Conservation (phyloP, 2,797 vertebrate genomes). For the Notolabrus celidotus region DNA sequence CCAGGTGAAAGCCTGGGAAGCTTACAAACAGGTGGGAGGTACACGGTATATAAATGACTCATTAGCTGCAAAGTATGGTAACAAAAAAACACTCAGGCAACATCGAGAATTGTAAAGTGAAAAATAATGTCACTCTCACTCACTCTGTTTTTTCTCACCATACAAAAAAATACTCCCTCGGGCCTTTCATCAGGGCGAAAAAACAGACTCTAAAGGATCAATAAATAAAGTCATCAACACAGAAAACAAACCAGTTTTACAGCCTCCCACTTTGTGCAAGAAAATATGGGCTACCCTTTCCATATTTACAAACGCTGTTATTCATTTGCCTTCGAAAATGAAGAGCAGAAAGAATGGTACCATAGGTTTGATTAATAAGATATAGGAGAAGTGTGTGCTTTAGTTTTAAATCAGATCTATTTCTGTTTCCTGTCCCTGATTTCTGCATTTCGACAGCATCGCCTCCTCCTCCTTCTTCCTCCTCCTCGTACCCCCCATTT, state of each 20-base stretch:
- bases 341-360: conserved; percentile 71
- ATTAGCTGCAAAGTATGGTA: conserved; percentile 83
- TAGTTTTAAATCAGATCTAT: conserved; percentile 71
- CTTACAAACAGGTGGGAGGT: conserved; percentile 84
- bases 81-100: conserved; percentile 86
- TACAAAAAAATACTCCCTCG: conserved; percentile 78
- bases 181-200: conserved; percentile 82
- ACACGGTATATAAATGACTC: conserved; percentile 81
- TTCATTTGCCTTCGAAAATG: conserved; percentile 61
- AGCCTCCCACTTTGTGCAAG: conserved; percentile 79
- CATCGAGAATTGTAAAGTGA: conserved; percentile 80
- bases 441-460: conserved; percentile 73
- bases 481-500: conserved; percentile 4
- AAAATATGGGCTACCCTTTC: conserved; percentile 81
- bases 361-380: conserved; percentile 68
- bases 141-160: conserved; percentile 70
- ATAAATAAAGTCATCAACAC: conserved; percentile 83
- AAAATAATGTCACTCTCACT: conserved; percentile 76
- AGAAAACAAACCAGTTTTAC: conserved; percentile 74
- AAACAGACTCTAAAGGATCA: conserved; percentile 78
- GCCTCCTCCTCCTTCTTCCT: conserved; percentile 40
- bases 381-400: conserved; percentile 82
- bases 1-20: conserved; percentile 82
- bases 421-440: conserved; percentile 81
- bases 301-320: conserved; percentile 79